Evolutionary conservation across 2,888 invertebrate species (phyloP).

Genomic region (Synergus gifuensis): DNA sequence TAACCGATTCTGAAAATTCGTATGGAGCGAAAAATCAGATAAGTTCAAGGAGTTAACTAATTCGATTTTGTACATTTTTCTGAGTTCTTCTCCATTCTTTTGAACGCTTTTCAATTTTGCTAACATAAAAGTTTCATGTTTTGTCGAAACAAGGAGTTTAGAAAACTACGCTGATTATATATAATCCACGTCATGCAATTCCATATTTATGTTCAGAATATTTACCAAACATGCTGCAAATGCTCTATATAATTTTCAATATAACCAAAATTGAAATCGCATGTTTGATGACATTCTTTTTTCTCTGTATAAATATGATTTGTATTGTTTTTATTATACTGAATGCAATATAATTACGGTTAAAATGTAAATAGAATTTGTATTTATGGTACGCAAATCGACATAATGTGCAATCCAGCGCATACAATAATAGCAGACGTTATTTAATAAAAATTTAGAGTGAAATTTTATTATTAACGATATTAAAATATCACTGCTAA

Average conservation of each 20-base stretch:
- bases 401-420: slow-evolving; percentile 13
- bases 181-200: background rate
- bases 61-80: too few species aligned
- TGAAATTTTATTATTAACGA: too few species aligned
- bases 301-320: background rate
- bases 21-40: background rate
- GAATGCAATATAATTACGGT: background rate
- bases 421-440: too few species aligned
- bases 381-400: background rate
- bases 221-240: slow-evolving; percentile 5
- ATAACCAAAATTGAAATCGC: background rate
- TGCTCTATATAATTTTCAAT: slow-evolving; percentile 6
- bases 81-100: too few species aligned
- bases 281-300: background rate
- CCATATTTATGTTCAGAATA: background rate
- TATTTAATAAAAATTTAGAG: too few species aligned
- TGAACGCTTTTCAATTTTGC: too few species aligned
- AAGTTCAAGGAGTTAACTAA: background rate
- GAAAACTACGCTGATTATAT: slow-evolving; percentile 7
- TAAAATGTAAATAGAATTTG: slow-evolving; percentile 26
- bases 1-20: background rate
- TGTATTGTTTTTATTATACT: background rate
- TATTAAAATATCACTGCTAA: too few species aligned
- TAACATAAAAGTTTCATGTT: background rate
- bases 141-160: background rate